Evolutionary conservation across 2,888 invertebrate species (phyloP).

Genomic region (Conchocele bisecta): DNA sequence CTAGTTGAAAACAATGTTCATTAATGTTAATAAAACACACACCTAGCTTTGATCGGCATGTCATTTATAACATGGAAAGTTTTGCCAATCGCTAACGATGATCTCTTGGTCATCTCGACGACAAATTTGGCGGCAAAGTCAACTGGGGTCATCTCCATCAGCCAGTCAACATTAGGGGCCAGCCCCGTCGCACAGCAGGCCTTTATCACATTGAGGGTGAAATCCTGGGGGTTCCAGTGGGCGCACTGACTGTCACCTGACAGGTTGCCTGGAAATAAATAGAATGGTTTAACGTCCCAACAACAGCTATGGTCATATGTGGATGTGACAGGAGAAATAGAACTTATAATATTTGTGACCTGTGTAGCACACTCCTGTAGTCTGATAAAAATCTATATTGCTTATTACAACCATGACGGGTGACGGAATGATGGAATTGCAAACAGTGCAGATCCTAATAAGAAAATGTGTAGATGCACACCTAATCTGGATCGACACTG

Average conservation of each 20-base stretch:
- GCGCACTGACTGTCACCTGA: slow-evolving; percentile 78
- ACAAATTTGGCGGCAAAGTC: slow-evolving; percentile 81
- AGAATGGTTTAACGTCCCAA: too few species aligned
- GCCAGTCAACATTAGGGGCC: slow-evolving; percentile 81
- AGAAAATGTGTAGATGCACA: background rate
- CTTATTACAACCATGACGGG: too few species aligned
- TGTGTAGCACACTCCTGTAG: too few species aligned
- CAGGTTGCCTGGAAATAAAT: slow-evolving; percentile 76
- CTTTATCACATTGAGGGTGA: slow-evolving; percentile 81
- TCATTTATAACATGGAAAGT: slow-evolving; percentile 81
- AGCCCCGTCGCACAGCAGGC: slow-evolving; percentile 73
- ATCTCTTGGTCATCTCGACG: slow-evolving; percentile 75
- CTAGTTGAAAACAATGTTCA: background rate
- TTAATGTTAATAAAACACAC: background rate
- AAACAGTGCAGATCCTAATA: too few species aligned
- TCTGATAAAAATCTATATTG: too few species aligned
- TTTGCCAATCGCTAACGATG: slow-evolving; percentile 79
- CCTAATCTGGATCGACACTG: background rate
- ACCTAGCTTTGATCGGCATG: slow-evolving; percentile 77
- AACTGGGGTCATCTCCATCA: slow-evolving; percentile 83
- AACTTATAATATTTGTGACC: too few species aligned
- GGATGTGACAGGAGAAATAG: too few species aligned
- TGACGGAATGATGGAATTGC: too few species aligned
- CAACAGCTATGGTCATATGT: too few species aligned
- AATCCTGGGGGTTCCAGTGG: slow-evolving; percentile 82